Percentiles rank a stretch among this genome's conserved stretches.
Conservation (phyloP, 2,888 invertebrate species). For the Enchytraeus crypticus region DNA sequence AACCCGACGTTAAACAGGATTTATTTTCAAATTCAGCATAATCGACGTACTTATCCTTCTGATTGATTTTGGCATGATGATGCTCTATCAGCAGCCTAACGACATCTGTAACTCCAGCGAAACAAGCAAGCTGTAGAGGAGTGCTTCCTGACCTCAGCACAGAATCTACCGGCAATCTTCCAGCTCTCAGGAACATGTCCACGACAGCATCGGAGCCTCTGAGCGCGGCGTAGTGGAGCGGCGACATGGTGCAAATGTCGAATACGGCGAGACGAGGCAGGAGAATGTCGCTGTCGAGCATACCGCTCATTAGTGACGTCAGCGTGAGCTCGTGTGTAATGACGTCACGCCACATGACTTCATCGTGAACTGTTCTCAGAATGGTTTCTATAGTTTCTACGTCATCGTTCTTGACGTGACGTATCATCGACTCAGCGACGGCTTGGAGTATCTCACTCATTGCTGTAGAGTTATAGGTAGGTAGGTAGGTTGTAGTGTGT, state of each 20-base stretch:
- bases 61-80: conserved; percentile 21
- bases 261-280: conserved; percentile 20
- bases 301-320: not conserved
- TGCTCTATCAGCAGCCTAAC: conserved; percentile 20
- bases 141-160: conserved; percentile 18
- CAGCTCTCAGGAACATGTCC: conserved; percentile 6
- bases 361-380: not conserved
- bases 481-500: too few relatives aligned
- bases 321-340: conserved; percentile 5
- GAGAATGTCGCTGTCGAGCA: conserved; percentile 11
- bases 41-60: conserved; percentile 18
- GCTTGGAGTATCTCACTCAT: conserved; percentile 3
- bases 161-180: conserved; percentile 19
- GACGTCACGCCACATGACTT: conserved; percentile 4
- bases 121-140: conserved; percentile 25
- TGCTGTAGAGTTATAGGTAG: too few relatives aligned
- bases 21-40: too few relatives aligned
- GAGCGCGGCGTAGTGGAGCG: conserved; percentile 26
- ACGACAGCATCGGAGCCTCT: conserved; percentile 19
- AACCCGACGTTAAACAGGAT: too few relatives aligned
- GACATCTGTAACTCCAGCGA: conserved; percentile 20
- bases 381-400: not conserved
- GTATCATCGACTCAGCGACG: conserved; percentile 14
- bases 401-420: conserved; percentile 14
- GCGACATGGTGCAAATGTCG: conserved; percentile 21